These are phyloP conservation scores for Salvelinus alpinus DNA, from an alignment of 2,113 vertebrate species.

Conservation along the genomic window DNA sequence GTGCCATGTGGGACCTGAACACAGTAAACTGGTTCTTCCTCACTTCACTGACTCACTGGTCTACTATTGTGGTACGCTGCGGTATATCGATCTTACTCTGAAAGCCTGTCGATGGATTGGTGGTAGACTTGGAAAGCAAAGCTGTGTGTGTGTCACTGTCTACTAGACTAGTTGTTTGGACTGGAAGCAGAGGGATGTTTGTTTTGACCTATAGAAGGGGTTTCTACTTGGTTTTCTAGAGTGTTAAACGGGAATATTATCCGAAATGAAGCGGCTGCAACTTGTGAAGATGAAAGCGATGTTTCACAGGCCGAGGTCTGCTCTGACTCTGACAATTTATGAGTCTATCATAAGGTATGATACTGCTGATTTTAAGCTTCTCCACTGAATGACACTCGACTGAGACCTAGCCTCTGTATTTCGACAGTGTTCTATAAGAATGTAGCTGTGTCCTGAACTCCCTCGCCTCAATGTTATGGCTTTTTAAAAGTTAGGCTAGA, in stretches of 20 bases:
- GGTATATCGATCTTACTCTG: not conserved
- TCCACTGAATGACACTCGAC: no score
- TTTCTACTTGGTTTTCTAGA: not conserved
- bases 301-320: conserved; percentile 36
- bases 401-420: not conserved
- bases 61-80: conserved; percentile 1
- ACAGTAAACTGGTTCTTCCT: not conserved
- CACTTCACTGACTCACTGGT: no score
- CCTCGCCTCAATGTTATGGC: no score
- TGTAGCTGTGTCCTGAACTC: no score
- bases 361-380: not conserved
- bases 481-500: no score
- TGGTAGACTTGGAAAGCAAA: not conserved
- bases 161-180: not conserved
- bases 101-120: conserved; percentile 6
- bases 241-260: not conserved
- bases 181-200: not conserved
- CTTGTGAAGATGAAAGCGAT: conserved; percentile 36
- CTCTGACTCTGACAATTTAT: conserved; percentile 16
- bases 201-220: not conserved
- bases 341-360: conserved; percentile 33
- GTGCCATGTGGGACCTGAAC: no score
- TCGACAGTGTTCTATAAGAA: not conserved
- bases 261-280: conserved; percentile 28
- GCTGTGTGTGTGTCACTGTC: not conserved